A percentile compares a stretch with the other conserved stretches of the same genome.
These are phyloP conservation scores for Euleptes europaea DNA, from an alignment of 2,113 vertebrate species.

Conservation along the genomic window DNA sequence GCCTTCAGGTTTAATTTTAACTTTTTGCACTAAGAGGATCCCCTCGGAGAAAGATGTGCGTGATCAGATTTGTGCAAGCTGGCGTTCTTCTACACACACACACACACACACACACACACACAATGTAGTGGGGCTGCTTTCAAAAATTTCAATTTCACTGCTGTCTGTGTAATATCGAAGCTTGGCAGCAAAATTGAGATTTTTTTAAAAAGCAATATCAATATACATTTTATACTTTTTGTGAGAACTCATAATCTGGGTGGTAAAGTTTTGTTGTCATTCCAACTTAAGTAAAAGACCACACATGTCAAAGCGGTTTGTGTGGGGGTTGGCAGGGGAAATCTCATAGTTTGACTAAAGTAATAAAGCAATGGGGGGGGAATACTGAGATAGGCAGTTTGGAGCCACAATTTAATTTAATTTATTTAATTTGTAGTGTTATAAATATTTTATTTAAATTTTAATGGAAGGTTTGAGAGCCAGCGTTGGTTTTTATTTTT, in stretches of 20 bases:
- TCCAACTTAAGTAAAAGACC: constrained; percentile 31
- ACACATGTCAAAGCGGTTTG: constrained; percentile 9
- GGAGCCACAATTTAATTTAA: constrained; percentile 26
- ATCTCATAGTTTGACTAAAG: constrained; percentile 27
- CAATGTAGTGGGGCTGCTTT: background rate
- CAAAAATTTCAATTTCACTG: background rate
- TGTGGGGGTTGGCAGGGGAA: background rate
- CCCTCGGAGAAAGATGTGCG: constrained; percentile 26
- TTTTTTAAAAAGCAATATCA: constrained; percentile 36
- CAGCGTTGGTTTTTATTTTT: background rate
- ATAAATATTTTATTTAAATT: constrained; percentile 46
- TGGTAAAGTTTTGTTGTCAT: constrained; percentile 34
- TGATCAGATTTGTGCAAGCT: constrained; percentile 5
- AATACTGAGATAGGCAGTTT: constrained; percentile 9
- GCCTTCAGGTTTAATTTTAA: constrained; percentile 68
- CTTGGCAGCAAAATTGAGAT: constrained; percentile 20
- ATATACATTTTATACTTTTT: constrained; percentile 29
- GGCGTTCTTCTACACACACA: constrained; percentile 40
- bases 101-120: too few species aligned
- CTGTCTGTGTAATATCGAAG: background rate
- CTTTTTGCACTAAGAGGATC: constrained; percentile 48
- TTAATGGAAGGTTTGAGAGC: constrained; percentile 27
- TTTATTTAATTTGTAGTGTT: constrained; percentile 49
- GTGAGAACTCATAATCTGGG: constrained; percentile 11
- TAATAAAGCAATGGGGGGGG: constrained; percentile 20